These are phyloP conservation scores for Luidia sarsii DNA, from an alignment of 53 echinoderm and acorn worm genomes.

Conservation along the genomic window DNA sequence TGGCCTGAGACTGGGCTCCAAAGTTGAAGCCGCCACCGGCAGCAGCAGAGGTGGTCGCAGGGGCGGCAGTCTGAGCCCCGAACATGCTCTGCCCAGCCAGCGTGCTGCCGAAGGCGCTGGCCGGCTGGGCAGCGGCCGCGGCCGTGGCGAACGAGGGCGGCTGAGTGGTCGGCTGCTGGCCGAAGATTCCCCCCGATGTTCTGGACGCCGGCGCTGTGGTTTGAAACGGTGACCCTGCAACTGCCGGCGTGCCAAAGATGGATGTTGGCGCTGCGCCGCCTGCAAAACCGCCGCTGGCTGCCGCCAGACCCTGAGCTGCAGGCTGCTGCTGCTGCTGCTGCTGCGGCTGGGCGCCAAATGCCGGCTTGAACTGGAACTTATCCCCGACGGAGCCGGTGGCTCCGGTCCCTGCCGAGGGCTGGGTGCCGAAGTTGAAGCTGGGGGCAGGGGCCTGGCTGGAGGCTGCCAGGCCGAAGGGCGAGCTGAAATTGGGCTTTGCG, in stretches of 20 bases:
- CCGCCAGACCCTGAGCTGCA: background rate
- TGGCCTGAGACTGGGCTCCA: conserved; percentile 1
- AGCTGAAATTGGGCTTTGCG: conserved; percentile 20
- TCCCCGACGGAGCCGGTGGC: background rate
- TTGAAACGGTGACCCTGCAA: conserved; percentile 35
- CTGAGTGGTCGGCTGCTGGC: conserved; percentile 29
- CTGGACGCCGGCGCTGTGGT: background rate
- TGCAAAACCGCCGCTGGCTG: background rate
- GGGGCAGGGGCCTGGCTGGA: background rate
- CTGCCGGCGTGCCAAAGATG: conserved; percentile 20
- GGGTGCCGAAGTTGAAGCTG: background rate
- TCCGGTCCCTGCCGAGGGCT: background rate
- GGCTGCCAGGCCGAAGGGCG: conserved; percentile 15
- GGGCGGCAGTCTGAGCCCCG: conserved; percentile 12
- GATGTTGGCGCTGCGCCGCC: conserved; percentile 6
- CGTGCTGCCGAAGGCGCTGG: conserved; percentile 24
- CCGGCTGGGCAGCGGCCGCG: conserved; percentile 2
- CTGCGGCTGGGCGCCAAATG: conserved; percentile 6
- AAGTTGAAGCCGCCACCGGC: conserved; percentile 10
- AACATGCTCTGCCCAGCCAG: conserved; percentile 14
- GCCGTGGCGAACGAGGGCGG: conserved; percentile 18
- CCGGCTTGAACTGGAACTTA: conserved; percentile 28
- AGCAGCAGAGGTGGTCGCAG: background rate
- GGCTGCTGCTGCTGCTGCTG: conserved; percentile 3
- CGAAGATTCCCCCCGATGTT: conserved; percentile 16